Evolutionary conservation across 1,140 invertebrate genomes (phyloP), one percentile per base, ranked within the genome.

Genomic region (Neodiprion fabricii): DNA sequence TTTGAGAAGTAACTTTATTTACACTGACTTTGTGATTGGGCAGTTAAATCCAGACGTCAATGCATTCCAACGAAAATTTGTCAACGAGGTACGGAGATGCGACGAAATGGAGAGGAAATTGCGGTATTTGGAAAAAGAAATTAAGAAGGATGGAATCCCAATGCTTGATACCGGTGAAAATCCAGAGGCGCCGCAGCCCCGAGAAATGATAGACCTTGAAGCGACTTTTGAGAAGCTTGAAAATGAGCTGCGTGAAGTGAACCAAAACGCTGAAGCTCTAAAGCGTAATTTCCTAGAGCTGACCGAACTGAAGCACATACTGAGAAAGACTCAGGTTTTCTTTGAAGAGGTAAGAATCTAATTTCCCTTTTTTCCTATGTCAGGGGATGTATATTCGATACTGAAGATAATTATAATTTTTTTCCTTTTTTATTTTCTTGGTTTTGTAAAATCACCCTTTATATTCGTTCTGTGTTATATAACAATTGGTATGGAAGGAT

Each of bases 201-300:
- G 98, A 72, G 98, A 99, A 89, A 99, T 99, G 97, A 99, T 99
- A 81, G 98, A 99, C 90, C 90, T 99, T 67, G 98, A 99, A 92
- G 96, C 96, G 1, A 98, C 96, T 0, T 98, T 98, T 88, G 97
- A 98, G 85, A 98, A 98, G 85, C 85, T 98, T 11, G 97, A 99
- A 88, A 97, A 97, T 85, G 97, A 99, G 85, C 87, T 98, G 67
- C 91, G 96, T n/a, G 97, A 98, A 88, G 96, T 99, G 0, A 99
- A 99, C 85, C 96, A 97, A 79, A 99, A 99, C 89, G 96, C 97
- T 0, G 98, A 99, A 85, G 96, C 97, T 9, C 89, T 99, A 71
- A 99, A 99, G 85, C 93, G 96, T 78, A 99, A 99, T 84, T 99
- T 95, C 83, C 90, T 99, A 72, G 98, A 99, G 88, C 89, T 99